Evolutionary conservation across 2,113 vertebrate species (phyloP).

Genomic region (Percina caprodes): DNA sequence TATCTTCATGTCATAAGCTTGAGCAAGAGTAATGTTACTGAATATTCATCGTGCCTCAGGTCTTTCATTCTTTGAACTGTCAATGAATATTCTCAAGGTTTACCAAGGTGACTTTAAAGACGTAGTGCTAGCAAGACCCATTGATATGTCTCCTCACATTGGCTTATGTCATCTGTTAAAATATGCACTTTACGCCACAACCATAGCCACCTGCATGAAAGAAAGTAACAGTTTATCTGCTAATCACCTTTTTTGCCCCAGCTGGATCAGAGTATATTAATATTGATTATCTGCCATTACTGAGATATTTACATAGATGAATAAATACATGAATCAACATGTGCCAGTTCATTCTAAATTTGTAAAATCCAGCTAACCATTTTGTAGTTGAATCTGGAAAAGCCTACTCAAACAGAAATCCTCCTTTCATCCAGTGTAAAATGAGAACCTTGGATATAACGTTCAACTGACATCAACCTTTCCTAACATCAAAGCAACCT

Average conservation of each 20-base stretch:
- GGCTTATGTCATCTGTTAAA: background rate
- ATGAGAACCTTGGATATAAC: background rate
- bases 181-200: background rate
- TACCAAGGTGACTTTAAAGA: background rate
- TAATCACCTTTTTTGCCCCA: background rate
- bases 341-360: background rate
- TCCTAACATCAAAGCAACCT: background rate
- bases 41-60: conserved; percentile 6
- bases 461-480: background rate
- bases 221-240: background rate
- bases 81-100: background rate
- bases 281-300: background rate
- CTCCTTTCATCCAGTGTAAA: background rate
- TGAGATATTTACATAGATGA: too few species aligned
- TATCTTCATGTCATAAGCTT: conserved; percentile 11
- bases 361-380: background rate
- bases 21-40: background rate
- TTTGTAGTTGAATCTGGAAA: background rate
- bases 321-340: background rate
- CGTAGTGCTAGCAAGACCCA: background rate
- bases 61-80: background rate
- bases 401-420: background rate
- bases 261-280: background rate
- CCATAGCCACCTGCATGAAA: background rate
- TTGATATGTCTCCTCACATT: background rate